phyloP scores from a whole-genome alignment of 1,140 invertebrate genomes.

The Pseudomyrmex gracilis region DNA sequence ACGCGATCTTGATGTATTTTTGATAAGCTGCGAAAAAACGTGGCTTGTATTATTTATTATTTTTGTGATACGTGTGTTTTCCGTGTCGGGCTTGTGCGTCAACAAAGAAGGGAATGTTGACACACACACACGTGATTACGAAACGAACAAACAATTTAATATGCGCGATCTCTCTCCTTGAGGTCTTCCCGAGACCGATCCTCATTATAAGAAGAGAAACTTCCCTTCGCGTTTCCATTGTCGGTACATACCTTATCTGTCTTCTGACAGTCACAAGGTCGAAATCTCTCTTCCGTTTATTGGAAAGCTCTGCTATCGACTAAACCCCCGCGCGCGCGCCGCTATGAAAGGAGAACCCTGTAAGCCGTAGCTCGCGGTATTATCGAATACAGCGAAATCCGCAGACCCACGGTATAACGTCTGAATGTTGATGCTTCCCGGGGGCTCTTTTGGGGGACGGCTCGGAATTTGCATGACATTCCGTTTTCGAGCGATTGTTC shows the following conservation, averaged over 20 bases:
- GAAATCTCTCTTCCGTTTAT: slow-evolving; percentile 75
- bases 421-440: slow-evolving; percentile 64
- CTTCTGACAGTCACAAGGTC: slow-evolving; percentile 75
- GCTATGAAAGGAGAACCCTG: slow-evolving; percentile 60
- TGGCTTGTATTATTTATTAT: too few relatives aligned
- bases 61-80: too few relatives aligned
- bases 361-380: slow-evolving; percentile 54
- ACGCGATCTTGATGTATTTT: not conserved
- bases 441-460: slow-evolving; percentile 51
- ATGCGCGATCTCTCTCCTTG: slow-evolving; percentile 69
- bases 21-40: not conserved
- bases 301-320: slow-evolving; percentile 74
- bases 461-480: slow-evolving; percentile 68
- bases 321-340: slow-evolving; percentile 26
- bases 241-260: slow-evolving; percentile 73
- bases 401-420: slow-evolving; percentile 38
- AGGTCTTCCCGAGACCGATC: slow-evolving; percentile 32
- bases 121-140: slow-evolving; percentile 58
- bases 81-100: not conserved
- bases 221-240: slow-evolving; percentile 37
- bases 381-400: slow-evolving; percentile 64
- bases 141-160: slow-evolving; percentile 80
- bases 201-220: slow-evolving; percentile 44
- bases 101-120: slow-evolving; percentile 6
- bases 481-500: slow-evolving; percentile 56